phyloP scores from a whole-genome alignment of 2,797 vertebrate genomes.

The Dallia pectoralis region DNA sequence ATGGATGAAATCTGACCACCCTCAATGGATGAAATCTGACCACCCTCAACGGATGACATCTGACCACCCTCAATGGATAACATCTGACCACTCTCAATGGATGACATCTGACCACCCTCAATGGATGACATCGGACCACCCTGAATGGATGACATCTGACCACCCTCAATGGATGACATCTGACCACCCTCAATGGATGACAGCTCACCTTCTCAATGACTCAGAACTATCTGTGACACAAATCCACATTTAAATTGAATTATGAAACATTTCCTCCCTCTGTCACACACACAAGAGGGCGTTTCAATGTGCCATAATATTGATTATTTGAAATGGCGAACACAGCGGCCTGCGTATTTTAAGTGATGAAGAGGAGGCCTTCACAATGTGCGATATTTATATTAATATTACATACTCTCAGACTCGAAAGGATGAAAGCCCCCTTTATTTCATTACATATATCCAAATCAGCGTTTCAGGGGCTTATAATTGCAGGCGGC shows the following conservation, averaged over 20 bases:
- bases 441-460: conserved; percentile 49
- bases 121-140: too few species aligned
- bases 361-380: conserved; percentile 4
- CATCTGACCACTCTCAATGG: too few species aligned
- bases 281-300: conserved; percentile 7
- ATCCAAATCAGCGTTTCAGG: conserved; percentile 54
- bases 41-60: too few species aligned
- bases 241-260: conserved; percentile 40
- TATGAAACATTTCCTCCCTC: conserved; percentile 15
- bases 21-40: too few species aligned
- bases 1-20: too few species aligned
- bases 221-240: conserved; percentile 30
- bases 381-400: conserved; percentile 16
- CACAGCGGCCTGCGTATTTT: conserved; percentile 23
- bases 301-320: conserved; percentile 24
- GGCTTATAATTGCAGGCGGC: conserved; percentile 43
- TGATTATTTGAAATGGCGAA: conserved; percentile 10
- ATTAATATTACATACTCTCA: conserved; percentile 16
- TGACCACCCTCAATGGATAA: too few species aligned
- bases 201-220: conserved; percentile 43
- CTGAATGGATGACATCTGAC: too few species aligned
- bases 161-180: too few species aligned
- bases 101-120: too few species aligned
- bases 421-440: conserved; percentile 25
- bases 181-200: conserved; percentile 8